Evolutionary conservation across 92 coral and sea anemone genomes (phyloP), one percentile per base, ranked within the genome.

Genomic region (Siderastrea siderea): DNA sequence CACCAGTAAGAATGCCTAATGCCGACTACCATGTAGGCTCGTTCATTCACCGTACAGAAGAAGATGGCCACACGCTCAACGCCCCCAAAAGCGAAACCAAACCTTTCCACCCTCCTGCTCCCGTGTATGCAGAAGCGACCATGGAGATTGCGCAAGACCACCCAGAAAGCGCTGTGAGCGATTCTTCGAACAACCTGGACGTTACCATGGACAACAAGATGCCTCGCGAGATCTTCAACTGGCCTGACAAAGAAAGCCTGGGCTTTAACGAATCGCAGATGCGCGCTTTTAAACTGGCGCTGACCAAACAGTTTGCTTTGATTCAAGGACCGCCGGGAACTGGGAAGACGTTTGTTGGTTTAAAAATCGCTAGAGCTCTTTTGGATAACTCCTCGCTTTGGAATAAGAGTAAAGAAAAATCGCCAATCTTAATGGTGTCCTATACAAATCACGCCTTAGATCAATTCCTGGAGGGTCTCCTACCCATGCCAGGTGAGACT

Each of bases 241-340:
- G 99, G 99, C 97, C 99, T 54, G 84, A 89, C 74, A 89, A 89
- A 44, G 81, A 95, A 15, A 87, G 77, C 68, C 72, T 96, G 68
- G 98, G 93, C 47, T 82, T 96, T 10, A 91, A 96, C 86, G 94
- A 93, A 4, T 96, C 99, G 2, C 99, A 96, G 82, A 80, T 89
- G 81, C 90, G 71, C 11, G 99, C 99, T 60, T 96, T 90, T 77
- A 94, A 93, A 46, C 71, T 88, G 45, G 99, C 99, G 54, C 87
- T 96, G 79, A 94, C 94, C 26, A 95, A 88, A 52, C 85, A 86
- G 78, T 96, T 96, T 63, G 95, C 98, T 10, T 89, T 96, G 53
- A 96, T 96, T 17, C 99, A 96, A 79, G 99, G 99, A 16, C 99
- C 99, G 15, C 99, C 99, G 3, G 99, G 99, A 5, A 95, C 99